These are phyloP conservation scores for Phortica okadai DNA, from an alignment of 2,888 invertebrate genomes.

Conservation along the genomic window DNA sequence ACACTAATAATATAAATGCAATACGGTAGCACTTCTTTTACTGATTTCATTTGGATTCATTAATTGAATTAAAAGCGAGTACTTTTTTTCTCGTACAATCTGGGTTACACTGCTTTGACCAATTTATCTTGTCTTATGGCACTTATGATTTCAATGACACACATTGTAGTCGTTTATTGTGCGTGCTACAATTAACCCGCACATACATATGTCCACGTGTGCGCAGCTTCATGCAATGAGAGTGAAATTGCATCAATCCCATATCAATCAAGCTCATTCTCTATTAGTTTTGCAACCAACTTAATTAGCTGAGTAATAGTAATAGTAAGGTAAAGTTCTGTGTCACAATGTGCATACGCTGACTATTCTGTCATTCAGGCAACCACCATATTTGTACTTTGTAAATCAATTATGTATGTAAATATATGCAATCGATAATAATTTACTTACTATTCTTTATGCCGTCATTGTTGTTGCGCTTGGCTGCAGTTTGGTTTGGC, in stretches of 20 bases:
- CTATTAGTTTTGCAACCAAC: neutral
- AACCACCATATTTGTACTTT: neutral
- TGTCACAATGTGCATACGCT: too few species aligned
- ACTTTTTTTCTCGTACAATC: too few species aligned
- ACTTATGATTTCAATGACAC: too few species aligned
- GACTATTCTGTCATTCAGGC: too few species aligned
- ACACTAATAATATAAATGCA: neutral
- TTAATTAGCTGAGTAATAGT: neutral
- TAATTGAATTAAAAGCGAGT: neutral
- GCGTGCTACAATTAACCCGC: neutral
- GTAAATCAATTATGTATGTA: neutral
- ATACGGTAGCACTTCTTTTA: neutral
- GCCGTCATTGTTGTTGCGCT: constrained; percentile 91
- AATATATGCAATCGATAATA: neutral
- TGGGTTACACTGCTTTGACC: too few species aligned
- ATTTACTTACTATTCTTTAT: too few species aligned
- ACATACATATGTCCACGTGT: neutral
- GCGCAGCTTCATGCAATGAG: neutral
- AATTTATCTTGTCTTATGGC: too few species aligned
- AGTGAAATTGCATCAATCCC: neutral
- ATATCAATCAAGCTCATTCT: neutral
- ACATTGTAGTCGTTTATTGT: too few species aligned
- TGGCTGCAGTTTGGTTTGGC: constrained; percentile 99
- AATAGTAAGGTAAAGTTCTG: too few species aligned
- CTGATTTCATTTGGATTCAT: neutral